These are phyloP conservation scores for Gasterosteus aculeatus DNA, from an alignment of 2,113 vertebrate genomes.

Conservation along the genomic window DNA sequence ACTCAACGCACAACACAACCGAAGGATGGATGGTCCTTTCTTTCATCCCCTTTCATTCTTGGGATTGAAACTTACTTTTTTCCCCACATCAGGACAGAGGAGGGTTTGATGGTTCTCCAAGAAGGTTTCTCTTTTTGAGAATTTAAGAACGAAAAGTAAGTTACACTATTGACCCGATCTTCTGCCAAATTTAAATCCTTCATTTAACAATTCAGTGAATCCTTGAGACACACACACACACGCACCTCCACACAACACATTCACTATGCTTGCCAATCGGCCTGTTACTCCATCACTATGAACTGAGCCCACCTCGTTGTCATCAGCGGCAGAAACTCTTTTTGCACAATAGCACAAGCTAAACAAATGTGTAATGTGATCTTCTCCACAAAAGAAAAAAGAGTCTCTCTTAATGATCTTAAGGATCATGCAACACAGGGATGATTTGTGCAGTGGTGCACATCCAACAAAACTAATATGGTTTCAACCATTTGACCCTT, in stretches of 20 bases:
- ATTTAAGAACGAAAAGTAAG: not conserved
- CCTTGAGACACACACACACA: not conserved
- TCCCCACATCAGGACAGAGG: not conserved
- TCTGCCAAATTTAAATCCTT: not conserved
- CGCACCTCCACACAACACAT: not conserved
- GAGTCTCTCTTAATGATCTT: no score
- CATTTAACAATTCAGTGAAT: not conserved
- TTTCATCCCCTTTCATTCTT: not conserved
- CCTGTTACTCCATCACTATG: no score
- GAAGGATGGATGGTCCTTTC: conserved; percentile 13
- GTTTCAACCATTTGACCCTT: not conserved
- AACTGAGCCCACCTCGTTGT: no score
- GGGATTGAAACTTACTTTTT: not conserved
- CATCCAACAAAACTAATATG: not conserved
- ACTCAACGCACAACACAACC: not conserved
- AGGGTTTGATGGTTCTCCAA: not conserved
- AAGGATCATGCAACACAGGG: not conserved
- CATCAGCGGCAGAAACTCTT: not conserved
- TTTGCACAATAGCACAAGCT: not conserved
- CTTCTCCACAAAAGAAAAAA: not conserved
- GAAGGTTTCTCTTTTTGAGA: not conserved
- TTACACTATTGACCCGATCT: not conserved
- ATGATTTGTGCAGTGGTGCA: not conserved
- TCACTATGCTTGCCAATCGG: not conserved
- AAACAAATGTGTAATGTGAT: not conserved